Evolutionary conservation across 2,888 invertebrate species (phyloP).

Genomic region (Nebria brevicollis): DNA sequence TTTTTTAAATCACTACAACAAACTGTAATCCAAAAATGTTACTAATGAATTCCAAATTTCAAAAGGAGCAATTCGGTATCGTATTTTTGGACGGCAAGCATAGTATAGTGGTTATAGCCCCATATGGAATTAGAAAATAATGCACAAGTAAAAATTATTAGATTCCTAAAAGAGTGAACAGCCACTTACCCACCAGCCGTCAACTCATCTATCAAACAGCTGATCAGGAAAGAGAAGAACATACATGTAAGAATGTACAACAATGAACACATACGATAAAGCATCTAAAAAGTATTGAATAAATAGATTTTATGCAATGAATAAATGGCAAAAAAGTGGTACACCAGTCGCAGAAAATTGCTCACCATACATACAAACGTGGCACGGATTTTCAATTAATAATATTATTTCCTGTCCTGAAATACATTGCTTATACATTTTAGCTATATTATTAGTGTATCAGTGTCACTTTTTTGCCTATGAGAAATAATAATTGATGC

Average conservation of each 20-base stretch:
- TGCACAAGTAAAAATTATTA: constrained; percentile 21
- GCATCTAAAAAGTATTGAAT: constrained; percentile 48
- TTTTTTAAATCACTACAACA: no score
- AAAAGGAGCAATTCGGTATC: no score
- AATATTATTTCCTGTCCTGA: no score
- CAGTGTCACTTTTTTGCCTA: neutral
- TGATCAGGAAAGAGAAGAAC: constrained; percentile 65
- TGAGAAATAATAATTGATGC: neutral
- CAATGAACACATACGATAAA: constrained; percentile 52
- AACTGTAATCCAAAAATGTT: no score
- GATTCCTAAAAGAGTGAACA: constrained; percentile 41
- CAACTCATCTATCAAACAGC: constrained; percentile 89
- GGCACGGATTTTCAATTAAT: no score
- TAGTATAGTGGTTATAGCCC: neutral
- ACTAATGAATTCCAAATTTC: no score
- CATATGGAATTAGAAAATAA: neutral
- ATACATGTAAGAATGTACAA: constrained; percentile 61
- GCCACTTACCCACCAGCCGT: constrained; percentile 82
- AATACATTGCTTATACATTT: no score
- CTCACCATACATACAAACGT: no score
- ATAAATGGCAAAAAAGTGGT: neutral
- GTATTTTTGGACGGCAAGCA: no score
- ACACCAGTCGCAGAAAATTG: neutral
- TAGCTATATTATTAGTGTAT: neutral
- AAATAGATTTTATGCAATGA: neutral